Percentiles rank a stretch among this genome's conserved stretches.
Evolutionary conservation across 2,113 vertebrate species (phyloP).

Genomic region (Dicentrarchus labrax): DNA sequence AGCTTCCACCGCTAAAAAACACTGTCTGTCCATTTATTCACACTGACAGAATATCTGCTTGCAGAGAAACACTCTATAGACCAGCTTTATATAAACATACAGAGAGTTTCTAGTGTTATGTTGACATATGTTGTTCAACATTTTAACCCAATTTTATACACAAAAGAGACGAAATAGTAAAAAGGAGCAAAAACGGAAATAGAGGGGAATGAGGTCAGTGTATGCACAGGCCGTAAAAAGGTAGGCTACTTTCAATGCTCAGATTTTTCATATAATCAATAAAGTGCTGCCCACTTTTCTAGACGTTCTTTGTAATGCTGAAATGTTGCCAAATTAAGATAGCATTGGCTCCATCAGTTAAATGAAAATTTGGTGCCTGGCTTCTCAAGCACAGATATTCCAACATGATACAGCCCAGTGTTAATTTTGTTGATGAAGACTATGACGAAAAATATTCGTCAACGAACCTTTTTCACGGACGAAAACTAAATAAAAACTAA

Average conservation of each 20-base stretch:
- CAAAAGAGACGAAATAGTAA: not conserved
- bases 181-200: not conserved
- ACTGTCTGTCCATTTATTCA: slow-evolving; percentile 34
- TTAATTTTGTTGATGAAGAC: too few species aligned
- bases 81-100: not conserved
- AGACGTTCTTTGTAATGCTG: too few species aligned
- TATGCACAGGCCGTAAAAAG: not conserved
- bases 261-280: too few species aligned
- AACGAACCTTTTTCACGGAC: too few species aligned
- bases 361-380: too few species aligned
- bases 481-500: too few species aligned
- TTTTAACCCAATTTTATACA: not conserved
- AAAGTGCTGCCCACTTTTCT: too few species aligned
- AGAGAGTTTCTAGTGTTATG: not conserved
- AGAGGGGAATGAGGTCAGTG: not conserved
- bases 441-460: too few species aligned
- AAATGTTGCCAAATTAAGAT: too few species aligned
- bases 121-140: not conserved
- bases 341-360: too few species aligned
- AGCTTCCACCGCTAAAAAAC: slow-evolving; percentile 23
- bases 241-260: not conserved
- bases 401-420: too few species aligned
- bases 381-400: too few species aligned
- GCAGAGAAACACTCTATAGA: slow-evolving; percentile 5
- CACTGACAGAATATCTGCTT: slow-evolving; percentile 10